Conservation (phyloP, 2,888 invertebrate species). For the Scrobipalpa atriplicella region DNA sequence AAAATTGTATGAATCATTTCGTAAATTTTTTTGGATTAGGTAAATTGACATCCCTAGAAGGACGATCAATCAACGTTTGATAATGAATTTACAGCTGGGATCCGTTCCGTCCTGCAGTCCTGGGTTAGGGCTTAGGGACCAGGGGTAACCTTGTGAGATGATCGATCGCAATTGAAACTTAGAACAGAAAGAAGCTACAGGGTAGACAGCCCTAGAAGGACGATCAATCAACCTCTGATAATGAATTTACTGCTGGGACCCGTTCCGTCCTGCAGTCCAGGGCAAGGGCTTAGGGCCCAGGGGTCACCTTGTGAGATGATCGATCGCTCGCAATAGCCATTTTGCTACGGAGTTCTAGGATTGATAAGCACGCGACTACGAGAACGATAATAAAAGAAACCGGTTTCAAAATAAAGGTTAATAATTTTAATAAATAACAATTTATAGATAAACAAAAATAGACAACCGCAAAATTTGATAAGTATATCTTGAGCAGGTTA, state of each 20-base stretch:
- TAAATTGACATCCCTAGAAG: neutral
- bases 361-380: neutral
- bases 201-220: slow-evolving; percentile 22
- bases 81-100: slow-evolving; percentile 64
- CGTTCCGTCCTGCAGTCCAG: slow-evolving; percentile 28
- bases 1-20: neutral
- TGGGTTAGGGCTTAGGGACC: neutral
- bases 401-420: neutral
- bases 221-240: slow-evolving; percentile 66
- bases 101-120: slow-evolving; percentile 30
- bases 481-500: neutral
- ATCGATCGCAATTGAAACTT: too few relatives aligned
- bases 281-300: slow-evolving; percentile 8
- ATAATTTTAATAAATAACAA: neutral
- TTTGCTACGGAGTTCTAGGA: slow-evolving; percentile 29
- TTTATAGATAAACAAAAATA: neutral
- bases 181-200: too few relatives aligned
- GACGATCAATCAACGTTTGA: slow-evolving; percentile 63
- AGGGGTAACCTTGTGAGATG: too few relatives aligned
- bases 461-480: neutral
- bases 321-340: slow-evolving; percentile 43
- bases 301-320: slow-evolving; percentile 40
- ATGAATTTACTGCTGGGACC: slow-evolving; percentile 61
- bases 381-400: neutral
- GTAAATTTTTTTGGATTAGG: neutral